Base-by-base conservation (phyloP, 2,888 invertebrate species). In the Temnothorax rugatulus region DNA sequence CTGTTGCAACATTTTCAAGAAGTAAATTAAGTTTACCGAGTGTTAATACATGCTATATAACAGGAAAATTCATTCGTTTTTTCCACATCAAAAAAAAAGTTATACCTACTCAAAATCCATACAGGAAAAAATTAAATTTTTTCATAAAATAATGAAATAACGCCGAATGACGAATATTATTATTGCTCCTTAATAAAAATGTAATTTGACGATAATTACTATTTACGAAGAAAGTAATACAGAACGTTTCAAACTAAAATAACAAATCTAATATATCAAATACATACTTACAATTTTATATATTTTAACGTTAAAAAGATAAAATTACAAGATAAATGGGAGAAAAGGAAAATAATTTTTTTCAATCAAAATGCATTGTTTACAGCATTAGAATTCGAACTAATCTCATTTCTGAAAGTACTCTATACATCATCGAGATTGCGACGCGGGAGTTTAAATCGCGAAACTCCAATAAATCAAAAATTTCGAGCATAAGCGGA, bases 391-490 rank as follows among this genome's bases (percentile, higher is more conserved):
- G 7, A 50, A 50, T 52, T 50, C 29, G 4, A n/a, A 15, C 0
- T 9, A 11, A 25, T 13, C 18, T 64, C 15, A 38, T 38, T 38
- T 68, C 8, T 8, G 4, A 50, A 68, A 66, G 18, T 54, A 54
- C 25, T 44, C 2, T 38, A 21, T 5, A 52, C 25, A 13, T 69
- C n/a, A 77, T 69, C 52, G 25, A 69, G 61, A 52, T 18, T 52
- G 13, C 25, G 18, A 21, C 68, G 41, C 29, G 9, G 25, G 41
- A 44, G 25, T 34, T 68, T 18, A 68, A 50, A 21, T 18, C 8
- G n/a, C 25, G 4, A 38, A 77, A 69, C 18, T 25, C 18, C 50
- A 11, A 77, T 69, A 68, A 69, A 77, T 77, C 8, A 54, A 69
- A 68, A 41, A 29, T 74, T 59, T 44, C 44, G 0, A 18, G 2